Evolutionary conservation across 2,888 invertebrate species (phyloP), one percentile per base, ranked within the genome.

Genomic region (Caenorhabditis sp.): DNA sequence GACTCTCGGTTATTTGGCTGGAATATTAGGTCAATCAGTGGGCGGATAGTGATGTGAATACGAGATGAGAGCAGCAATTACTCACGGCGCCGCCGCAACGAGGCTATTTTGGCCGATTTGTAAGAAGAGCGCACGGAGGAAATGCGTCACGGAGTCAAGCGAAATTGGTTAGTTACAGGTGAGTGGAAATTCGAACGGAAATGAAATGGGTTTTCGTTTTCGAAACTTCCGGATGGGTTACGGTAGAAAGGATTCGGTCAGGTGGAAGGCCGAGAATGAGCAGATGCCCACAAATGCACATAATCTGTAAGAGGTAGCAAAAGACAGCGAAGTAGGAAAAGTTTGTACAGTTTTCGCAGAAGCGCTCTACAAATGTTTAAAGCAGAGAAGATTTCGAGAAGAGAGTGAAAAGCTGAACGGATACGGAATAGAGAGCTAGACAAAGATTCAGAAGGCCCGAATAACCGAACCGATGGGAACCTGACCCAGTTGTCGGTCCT

Each of bases 151-250:
- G 20, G 20, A 15, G 39, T 26, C 53, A 30, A 32, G 8, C 26
- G n/a, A 20, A 32, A 30, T 30, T n/a, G 45, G 39, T 35, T 35
- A 32, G 55, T 50, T 50, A 32, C 50, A 55, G 62, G 24, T 58
- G 71, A 62, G 22, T 58, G 39, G 52, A 32, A 71, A 61, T 55
- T 61, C 35, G 55, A 62, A 62, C 55, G 62, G 58, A 62, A 62
- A 37, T 43, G 8, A n/a, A 24, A 13, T 13, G 7, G 9, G 9
- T 37, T 48, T 48, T 39, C 17, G 56, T 46, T 43, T 46, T 35
- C n/a, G n/a, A 5, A 27, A 5, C 39, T 35, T 35, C 48, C 46
- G 66, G 66, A 66, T 7, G 26, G 39, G 41, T 27, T 56, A 66
- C 66, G 27, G 66, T 66, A 66, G 56, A 15, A 24, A 39, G 2